Evolutionary conservation across 2,113 vertebrate genomes (phyloP), one percentile per base, ranked within the genome.

Genomic region (Cinclus cinclus): DNA sequence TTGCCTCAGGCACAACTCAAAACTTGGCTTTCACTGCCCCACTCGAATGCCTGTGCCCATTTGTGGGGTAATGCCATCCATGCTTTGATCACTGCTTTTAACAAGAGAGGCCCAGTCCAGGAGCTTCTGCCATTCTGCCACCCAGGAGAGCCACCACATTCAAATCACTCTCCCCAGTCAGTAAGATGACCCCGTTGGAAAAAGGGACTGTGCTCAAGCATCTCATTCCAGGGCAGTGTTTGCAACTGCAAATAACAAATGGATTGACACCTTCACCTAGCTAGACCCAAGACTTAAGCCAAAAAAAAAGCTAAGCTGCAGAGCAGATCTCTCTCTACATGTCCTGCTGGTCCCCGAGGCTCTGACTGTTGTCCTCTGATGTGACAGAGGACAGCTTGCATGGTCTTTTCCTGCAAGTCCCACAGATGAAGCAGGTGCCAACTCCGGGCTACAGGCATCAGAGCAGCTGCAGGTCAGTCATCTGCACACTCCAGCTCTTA

Each of bases 391-490:
- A 65, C 68, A 83, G 28, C 41, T 52, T 15, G 24, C 55, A 20
- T 0, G 15, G 46, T 65, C 75, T 35, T 55, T 50, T 56, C 64
- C 60, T 52, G 28, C 62, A 60, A 25, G 50, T 73, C 49, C 35
- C 18, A 56, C 13, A n/a, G 62, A 63, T 0, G 0, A 25, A 58
- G 33, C 4, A 1, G 52, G 37, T 37, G 68, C 41, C 80, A 73
- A 0, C 24, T 59, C 41, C 9, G 17, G 23, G 30, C 37, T 83
- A 22, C 0, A 0, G 55, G 55, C 59, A 71, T 20, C 52, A 35
- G 33, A 59, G 77, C 58, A 89, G 39, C 69, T 59, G 56, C 68
- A 44, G 35, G 42, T 53, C 67, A 85, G 68, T 55, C 46, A 62
- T 16, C 42, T 16, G 20, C 53, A 73, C 1, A 2, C 46, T 56